These are phyloP conservation scores for Apeltes quadracus DNA, from an alignment of 2,113 vertebrate genomes.

Conservation along the genomic window DNA sequence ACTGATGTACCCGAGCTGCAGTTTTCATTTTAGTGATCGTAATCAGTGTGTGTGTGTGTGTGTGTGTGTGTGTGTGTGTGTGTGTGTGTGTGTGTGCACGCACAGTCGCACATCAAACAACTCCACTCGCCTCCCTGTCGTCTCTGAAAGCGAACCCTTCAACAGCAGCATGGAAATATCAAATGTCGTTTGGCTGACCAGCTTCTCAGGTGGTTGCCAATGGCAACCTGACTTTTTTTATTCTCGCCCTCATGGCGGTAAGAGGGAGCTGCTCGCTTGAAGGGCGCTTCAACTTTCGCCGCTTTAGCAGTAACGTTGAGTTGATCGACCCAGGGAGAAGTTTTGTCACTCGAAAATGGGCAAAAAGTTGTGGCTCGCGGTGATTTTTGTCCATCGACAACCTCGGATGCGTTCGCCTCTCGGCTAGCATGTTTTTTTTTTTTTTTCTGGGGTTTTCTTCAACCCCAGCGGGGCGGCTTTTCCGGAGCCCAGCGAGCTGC, in stretches of 20 bases:
- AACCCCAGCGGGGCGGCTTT: background rate
- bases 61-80: slow-evolving; percentile 4
- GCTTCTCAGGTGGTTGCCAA: background rate
- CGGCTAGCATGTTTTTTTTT: background rate
- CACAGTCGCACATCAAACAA: too few species aligned
- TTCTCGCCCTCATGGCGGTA: too few species aligned
- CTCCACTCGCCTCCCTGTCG: background rate
- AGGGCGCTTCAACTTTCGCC: background rate
- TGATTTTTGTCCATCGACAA: too few species aligned
- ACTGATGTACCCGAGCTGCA: background rate
- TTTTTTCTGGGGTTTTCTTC: background rate
- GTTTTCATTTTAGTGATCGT: slow-evolving; percentile 25
- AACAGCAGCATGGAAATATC: background rate
- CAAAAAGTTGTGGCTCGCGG: too few species aligned
- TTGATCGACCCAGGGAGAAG: background rate
- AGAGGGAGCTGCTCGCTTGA: background rate
- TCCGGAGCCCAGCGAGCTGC: background rate
- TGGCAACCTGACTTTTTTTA: slow-evolving; percentile 1
- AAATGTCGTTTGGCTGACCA: background rate
- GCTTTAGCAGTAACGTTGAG: background rate
- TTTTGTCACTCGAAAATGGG: too few species aligned
- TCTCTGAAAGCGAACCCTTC: background rate
- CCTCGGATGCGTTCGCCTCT: too few species aligned
- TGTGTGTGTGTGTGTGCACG: background rate
- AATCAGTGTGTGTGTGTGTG: slow-evolving; percentile 14